Evolutionary conservation across 2,113 vertebrate species (phyloP), one percentile per base, ranked within the genome.

Genomic region (Grammomys dolichurus): DNA sequence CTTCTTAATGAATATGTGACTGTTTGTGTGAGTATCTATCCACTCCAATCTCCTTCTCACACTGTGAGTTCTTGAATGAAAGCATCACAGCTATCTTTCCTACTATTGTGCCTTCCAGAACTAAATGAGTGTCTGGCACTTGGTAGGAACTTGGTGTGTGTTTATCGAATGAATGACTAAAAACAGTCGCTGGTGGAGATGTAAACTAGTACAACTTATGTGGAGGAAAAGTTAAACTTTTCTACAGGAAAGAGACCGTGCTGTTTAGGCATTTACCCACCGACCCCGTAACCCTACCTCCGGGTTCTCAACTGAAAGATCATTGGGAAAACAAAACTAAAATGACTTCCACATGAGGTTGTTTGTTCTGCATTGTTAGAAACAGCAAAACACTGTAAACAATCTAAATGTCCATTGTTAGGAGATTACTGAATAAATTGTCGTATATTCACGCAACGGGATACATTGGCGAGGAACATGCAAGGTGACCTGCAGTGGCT

Each of bases 221-320:
- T 28, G 24, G 81, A 43, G 33, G n/a, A n/a, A 17, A 26, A 43
- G 14, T 85, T 85, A 40, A 60, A 82, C 3, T 24, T 19, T 72
- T 33, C 40, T 86, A 48, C 31, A 67, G 65, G 26, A 67, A 43
- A 85, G 40, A 65, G 40, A 19, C 24, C 11, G 26, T 31, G 31
- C 28, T 48, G n/a, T 43, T 31, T 17, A 46, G 19, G 40, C 40
- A 33, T 85, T 65, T 85, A 46, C 14, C 82, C 82, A 65, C 31
- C 67, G 82, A 33, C 60, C 46, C 31, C 4, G 81, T 26, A 43
- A 28, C 13, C 56, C 20, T 60, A 22, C 80, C 36, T 82, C 36
- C 56, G n/a, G 87, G n/a, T 93, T 91, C 40, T 95, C 86, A 86
- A 7, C 19, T 78, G 86, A 92, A 78, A 46, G 76, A 56, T 67